Evolutionary conservation across 2,797 vertebrate species (phyloP).

Genomic region (Leptoclinus maculatus): DNA sequence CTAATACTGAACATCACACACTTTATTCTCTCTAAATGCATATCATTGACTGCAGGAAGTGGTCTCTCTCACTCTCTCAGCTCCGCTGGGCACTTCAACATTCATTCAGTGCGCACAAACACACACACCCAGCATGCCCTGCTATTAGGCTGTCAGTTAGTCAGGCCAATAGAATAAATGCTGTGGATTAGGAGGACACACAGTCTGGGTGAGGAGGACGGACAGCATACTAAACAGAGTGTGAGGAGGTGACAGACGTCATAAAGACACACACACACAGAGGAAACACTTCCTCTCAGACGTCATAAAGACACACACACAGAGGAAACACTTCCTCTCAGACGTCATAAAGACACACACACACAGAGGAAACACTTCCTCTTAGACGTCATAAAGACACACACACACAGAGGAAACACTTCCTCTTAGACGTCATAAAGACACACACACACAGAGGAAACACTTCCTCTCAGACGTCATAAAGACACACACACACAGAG

Average conservation of each 20-base stretch:
- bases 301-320: constrained; percentile 55
- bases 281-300: constrained; percentile 45
- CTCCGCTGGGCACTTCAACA: constrained; percentile 20
- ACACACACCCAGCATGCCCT: constrained; percentile 45
- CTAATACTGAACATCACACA: background rate
- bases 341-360: constrained; percentile 61
- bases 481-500: constrained; percentile 27
- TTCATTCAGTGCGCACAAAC: constrained; percentile 27
- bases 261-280: constrained; percentile 42
- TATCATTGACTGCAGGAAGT: constrained; percentile 24
- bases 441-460: constrained; percentile 12
- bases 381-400: constrained; percentile 65
- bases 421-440: constrained; percentile 69
- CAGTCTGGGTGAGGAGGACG: background rate
- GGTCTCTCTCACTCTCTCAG: constrained; percentile 6
- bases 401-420: constrained; percentile 5
- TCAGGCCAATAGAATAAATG: constrained; percentile 81
- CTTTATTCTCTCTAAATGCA: constrained; percentile 19
- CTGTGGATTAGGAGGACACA: constrained; percentile 65
- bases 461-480: constrained; percentile 66
- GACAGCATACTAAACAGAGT: too few species aligned
- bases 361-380: background rate
- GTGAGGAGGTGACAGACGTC: constrained; percentile 70
- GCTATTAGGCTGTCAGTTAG: constrained; percentile 80
- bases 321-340: constrained; percentile 24